phyloP scores from a whole-genome alignment of 2,113 vertebrate species.

The Protobothrops flavoviridis region DNA sequence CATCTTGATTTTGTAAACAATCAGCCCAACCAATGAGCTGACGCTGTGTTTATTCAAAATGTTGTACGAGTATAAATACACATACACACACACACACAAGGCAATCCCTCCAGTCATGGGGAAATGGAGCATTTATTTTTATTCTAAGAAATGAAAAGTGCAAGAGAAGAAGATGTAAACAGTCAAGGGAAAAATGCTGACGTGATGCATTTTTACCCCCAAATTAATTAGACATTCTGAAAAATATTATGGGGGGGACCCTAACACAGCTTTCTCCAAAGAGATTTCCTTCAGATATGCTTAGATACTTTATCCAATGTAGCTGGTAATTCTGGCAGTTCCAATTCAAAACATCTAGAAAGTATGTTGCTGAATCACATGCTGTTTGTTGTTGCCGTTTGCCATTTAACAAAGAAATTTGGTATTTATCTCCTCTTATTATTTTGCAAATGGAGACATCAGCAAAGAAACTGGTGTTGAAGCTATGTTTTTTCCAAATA shows the following conservation, averaged over 20 bases:
- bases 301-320: neutral
- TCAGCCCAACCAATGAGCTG: neutral
- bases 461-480: neutral
- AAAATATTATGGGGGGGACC: neutral
- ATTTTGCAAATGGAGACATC: neutral
- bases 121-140: slow-evolving; percentile 1
- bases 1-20: slow-evolving; percentile 64
- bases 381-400: slow-evolving; percentile 31
- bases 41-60: neutral
- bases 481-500: neutral
- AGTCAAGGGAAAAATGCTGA: neutral
- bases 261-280: neutral
- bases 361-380: neutral
- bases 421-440: neutral
- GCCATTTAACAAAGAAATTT: neutral
- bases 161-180: slow-evolving; percentile 14
- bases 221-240: slow-evolving; percentile 37
- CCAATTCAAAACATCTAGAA: neutral
- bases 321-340: neutral
- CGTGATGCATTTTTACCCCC: slow-evolving; percentile 8
- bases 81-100: neutral
- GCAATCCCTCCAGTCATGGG: slow-evolving; percentile 22
- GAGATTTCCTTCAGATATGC: neutral
- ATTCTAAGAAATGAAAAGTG: neutral
- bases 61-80: neutral